Evolutionary conservation across 2,113 vertebrate species (phyloP).

Genomic region (Gorilla gorilla): DNA sequence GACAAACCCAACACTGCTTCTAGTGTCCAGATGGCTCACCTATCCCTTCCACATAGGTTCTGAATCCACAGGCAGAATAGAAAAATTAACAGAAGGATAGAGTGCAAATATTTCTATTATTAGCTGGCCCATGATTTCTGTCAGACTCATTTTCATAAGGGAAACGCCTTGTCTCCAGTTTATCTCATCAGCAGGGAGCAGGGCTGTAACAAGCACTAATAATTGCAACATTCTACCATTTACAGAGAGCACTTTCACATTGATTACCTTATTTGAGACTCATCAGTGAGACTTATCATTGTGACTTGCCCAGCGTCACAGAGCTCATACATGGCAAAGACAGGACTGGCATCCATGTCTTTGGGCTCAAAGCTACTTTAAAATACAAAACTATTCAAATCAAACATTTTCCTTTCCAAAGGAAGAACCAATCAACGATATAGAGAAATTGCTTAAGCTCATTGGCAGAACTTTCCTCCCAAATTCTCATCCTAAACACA

Average conservation of each 20-base stretch:
- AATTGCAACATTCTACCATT: neutral
- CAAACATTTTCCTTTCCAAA: neutral
- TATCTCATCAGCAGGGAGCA: neutral
- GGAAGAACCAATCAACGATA: neutral
- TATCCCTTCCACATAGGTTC: neutral
- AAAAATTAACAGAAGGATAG: neutral
- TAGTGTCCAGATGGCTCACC: neutral
- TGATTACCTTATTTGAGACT: neutral
- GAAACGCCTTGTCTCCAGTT: neutral
- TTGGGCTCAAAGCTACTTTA: neutral
- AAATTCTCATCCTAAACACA: neutral
- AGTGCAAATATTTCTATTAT: neutral
- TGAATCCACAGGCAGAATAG: neutral
- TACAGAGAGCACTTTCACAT: neutral
- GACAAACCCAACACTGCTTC: neutral
- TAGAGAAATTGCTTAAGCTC: neutral
- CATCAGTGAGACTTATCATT: neutral
- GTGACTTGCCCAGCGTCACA: neutral
- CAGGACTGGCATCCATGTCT: neutral
- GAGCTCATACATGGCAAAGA: rapidly evolving
- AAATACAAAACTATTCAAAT: constrained; percentile 7
- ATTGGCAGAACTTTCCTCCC: neutral
- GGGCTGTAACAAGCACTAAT: neutral
- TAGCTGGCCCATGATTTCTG: neutral
- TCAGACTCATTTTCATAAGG: neutral